Base-by-base conservation (phyloP, 2,797 vertebrate genomes). In the Pipistrellus pygmaeus region DNA sequence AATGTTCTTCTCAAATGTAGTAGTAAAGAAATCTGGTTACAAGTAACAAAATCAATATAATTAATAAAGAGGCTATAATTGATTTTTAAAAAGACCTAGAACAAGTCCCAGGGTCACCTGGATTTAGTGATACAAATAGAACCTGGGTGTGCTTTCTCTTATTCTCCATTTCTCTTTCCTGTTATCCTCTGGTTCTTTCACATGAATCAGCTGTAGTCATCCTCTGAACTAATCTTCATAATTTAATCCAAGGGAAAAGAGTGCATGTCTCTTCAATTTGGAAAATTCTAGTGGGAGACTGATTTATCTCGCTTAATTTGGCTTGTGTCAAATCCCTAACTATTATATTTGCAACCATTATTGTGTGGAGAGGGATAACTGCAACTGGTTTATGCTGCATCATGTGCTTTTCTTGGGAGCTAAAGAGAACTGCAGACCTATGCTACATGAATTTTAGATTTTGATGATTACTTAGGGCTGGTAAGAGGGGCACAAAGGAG, bases 271-370 rank as follows among this genome's bases (percentile, higher is more conserved):
- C 35, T 53, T 68, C 62, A 91, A 20, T 68, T 57, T 35, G 15
- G 48, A 75, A 76, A 85, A 14, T 68, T 66, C 17, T 38, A 69
- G 12, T 46, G 57, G 35, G 44, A 57, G 5, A 46, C 27, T 85
- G 30, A 91, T 55, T 91, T 85, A 30, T 85, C 23, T 57, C 72
- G 30, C 38, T 76, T 68, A 32, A 76, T 85, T 85, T 76, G 60
- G 46, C 4, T 64, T 82, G 35, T 62, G 27, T 30, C 60, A 62
- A 62, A 62, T 62, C 60, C 60, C 60, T 62, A 30, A 62, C 60
- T 30, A 30, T 41, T 73, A n/a, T n/a, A n/a, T n/a, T n/a, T 83
- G 32, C 25, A 64, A 27, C 44, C 51, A 32, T 64, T 51, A 53
- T 18, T 41, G 3, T 64, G 41, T n/a, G 9, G 38, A 64, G 13